Evolutionary conservation across 2,888 invertebrate species (phyloP), one percentile per base, ranked within the genome.

Genomic region (Polymixis lichenea): DNA sequence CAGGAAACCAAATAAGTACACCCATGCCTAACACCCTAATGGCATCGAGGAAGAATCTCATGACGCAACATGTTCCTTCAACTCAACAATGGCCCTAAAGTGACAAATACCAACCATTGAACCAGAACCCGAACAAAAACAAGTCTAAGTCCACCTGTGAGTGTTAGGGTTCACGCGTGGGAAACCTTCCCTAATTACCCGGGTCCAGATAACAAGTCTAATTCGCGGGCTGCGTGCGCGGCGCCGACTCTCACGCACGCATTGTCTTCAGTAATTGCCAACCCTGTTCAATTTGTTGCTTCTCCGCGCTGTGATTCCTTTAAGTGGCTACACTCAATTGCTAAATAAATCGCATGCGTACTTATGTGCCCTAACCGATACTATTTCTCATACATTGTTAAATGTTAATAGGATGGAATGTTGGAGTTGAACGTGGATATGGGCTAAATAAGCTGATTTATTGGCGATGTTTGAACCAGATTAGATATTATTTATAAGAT

Each of bases 201-300:
- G 80, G 92, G 92, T 91, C 94, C 93, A 92, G 93, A 93, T 95
- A 96, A 96, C 95, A 93, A 95, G 95, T 94, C 95, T 95, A 96
- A 96, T 96, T 96, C 96, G 95, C 95, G 94, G 90, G 91, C 94
- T 95, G 95, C 96, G 95, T 95, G 95, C 95, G 92, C 93, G 91
- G 93, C 93, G 94, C 93, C 92, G 89, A 88, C 93, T 95, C 96
- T 96, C 96, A 95, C 96, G 96, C 96, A 96, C 95, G 95, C 95
- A 96, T 96, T 96, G 96, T 96, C 95, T 95, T 95, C 95, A 89
- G 95, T 96, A 96, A 96, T 96, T 96, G 96, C 95, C 95, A 95
- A 95, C 95, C 95, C 96, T 96, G 96, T 95, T 94, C 95, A 95
- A 95, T 96, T 96, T 95, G 95, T 95, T 95, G 94, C 94, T 93